phyloP scores from a whole-genome alignment of 2,113 vertebrate species.

The Gasterosteus aculeatus region DNA sequence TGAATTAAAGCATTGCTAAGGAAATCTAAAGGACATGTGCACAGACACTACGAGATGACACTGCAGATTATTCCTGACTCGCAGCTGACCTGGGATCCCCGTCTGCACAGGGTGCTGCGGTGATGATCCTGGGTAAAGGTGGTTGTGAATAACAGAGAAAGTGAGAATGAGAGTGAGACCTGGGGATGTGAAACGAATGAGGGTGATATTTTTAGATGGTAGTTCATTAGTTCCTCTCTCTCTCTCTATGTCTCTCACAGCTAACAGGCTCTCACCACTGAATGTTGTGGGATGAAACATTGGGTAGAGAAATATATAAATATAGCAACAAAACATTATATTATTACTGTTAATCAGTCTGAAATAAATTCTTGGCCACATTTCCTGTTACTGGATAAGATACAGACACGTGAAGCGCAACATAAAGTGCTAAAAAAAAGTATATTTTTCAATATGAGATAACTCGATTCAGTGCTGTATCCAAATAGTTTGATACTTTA shows the following conservation, averaged over 20 bases:
- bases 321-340: background rate
- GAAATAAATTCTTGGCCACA: background rate
- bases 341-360: background rate
- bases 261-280: background rate
- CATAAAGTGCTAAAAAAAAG: background rate
- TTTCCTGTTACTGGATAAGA: background rate
- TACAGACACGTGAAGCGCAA: background rate
- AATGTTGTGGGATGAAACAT: background rate
- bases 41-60: constrained; percentile 4
- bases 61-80: constrained; percentile 17
- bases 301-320: constrained; percentile 1
- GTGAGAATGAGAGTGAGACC: constrained; percentile 29
- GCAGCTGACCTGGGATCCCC: constrained; percentile 1
- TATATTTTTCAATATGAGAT: background rate
- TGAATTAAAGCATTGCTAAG: background rate
- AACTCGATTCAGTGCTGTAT: background rate
- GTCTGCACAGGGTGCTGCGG: constrained; percentile 25
- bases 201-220: constrained; percentile 44
- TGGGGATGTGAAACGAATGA: constrained; percentile 36
- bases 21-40: background rate
- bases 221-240: constrained; percentile 18
- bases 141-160: constrained; percentile 32
- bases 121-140: constrained; percentile 12
- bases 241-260: constrained; percentile 1
- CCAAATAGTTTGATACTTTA: background rate